Conservation (phyloP, 2,797 vertebrate genomes). For the Pygocentrus nattereri region DNA sequence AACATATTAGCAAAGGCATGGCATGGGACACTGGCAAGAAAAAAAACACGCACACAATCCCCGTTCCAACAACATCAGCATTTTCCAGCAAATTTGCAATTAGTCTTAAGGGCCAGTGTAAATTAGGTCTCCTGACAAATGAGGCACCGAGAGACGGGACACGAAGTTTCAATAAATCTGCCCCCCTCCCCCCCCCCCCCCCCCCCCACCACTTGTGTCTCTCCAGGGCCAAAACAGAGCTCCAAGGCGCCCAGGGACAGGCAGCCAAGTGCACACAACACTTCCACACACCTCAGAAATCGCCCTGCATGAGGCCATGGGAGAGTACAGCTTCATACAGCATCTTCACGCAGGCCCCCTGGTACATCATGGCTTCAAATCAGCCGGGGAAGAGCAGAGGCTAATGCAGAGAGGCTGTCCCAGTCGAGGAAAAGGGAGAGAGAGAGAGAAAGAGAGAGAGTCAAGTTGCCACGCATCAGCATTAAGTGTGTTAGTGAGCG, state of each 20-base stretch:
- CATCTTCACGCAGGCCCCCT: not conserved
- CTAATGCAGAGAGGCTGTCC: constrained; percentile 30
- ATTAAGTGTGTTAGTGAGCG: constrained; percentile 78
- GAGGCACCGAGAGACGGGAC: constrained; percentile 94
- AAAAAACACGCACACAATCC: constrained; percentile 59
- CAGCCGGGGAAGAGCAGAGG: not conserved
- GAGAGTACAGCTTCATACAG: constrained; percentile 44
- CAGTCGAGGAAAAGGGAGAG: constrained; percentile 17
- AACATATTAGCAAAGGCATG: constrained; percentile 96
- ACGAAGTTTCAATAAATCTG: constrained; percentile 85
- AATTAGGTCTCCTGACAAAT: constrained; percentile 99
- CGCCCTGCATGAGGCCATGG: not conserved
- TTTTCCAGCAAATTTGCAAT: constrained; percentile 99
- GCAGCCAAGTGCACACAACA: constrained; percentile 58
- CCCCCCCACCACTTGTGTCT: constrained; percentile 64
- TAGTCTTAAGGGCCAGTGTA: constrained; percentile 99
- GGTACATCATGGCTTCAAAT: constrained; percentile 15
- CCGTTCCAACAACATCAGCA: constrained; percentile 98
- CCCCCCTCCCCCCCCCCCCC: constrained; percentile 62
- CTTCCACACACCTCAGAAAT: constrained; percentile 5
- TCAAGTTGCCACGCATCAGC: constrained; percentile 82
- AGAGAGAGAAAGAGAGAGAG: constrained; percentile 74
- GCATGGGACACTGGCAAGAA: constrained; percentile 91
- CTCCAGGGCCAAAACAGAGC: constrained; percentile 28
- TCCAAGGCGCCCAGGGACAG: constrained; percentile 65